These are phyloP conservation scores for Trichomalopsis sarcophagae DNA, from an alignment of 1,140 invertebrate species.

Conservation along the genomic window DNA sequence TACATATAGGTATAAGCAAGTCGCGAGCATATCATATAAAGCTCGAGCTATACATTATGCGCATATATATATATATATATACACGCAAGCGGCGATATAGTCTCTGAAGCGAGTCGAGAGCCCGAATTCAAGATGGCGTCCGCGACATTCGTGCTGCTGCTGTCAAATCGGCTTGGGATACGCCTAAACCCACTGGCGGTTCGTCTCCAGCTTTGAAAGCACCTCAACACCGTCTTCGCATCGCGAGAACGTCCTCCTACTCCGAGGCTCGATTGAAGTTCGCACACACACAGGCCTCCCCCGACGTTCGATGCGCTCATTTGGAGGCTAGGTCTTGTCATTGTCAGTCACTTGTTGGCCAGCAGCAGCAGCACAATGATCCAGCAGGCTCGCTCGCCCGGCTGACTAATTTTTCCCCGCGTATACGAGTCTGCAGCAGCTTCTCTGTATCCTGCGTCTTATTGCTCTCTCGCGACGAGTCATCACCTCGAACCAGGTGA, in stretches of 20 bases:
- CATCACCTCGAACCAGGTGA: conserved; percentile 18
- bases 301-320: conserved; percentile 10
- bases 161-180: conserved; percentile 72
- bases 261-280: no score
- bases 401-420: conserved; percentile 50
- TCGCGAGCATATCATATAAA: not conserved
- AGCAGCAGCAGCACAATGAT: conserved; percentile 29
- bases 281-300: not conserved
- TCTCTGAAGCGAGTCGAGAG: not conserved
- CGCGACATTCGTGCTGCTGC: conserved; percentile 62
- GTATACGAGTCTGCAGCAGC: conserved; percentile 37
- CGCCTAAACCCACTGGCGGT: conserved; percentile 63
- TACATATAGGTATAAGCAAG: not conserved
- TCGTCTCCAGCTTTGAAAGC: not conserved
- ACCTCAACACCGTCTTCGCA: not conserved
- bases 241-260: not conserved
- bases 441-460: not conserved
- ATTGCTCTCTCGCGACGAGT: conserved; percentile 42
- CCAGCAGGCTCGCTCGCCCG: conserved; percentile 45
- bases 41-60: not conserved
- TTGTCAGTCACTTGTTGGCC: conserved; percentile 8
- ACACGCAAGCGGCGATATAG: not conserved
- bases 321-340: conserved; percentile 39
- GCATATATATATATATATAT: not conserved
- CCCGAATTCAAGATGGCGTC: conserved; percentile 68